Evolutionary conservation across 2,888 invertebrate species (phyloP), one percentile per base, ranked within the genome.

Genomic region (Drosophila buzzatii): DNA sequence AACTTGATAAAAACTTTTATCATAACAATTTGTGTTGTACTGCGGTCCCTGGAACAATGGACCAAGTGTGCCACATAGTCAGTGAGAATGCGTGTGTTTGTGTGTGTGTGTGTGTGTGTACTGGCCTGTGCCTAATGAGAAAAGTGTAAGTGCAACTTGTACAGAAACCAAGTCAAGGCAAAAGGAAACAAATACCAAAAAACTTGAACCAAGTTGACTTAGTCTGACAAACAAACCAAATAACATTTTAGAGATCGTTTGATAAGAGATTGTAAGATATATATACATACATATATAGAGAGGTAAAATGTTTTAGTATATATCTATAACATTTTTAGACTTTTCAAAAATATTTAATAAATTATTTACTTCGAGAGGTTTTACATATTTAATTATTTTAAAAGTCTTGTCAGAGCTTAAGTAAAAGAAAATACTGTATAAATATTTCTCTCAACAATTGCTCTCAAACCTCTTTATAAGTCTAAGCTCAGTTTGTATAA

Each of bases 1-100:
- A 87, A 86, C 85, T 89, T 82, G 87, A 85, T 84, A 86, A 86
- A 79, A 87, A 86, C 87, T 86, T 86, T 89, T 86, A 89, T 85
- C 87, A 86, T 89, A 86, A 87, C 89, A 87, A 86, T 87, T 87
- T 87, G 89, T 86, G 83, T 85, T 88, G 83, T 83, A 77, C 76
- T 86, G 74, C 65, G 64, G 67, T 47, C 63, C 58, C 31, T 31
- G 45, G 23, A 62, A 78, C 81, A 80, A 77, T 76, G 67, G 31
- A 42, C 45, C 61, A 76, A 76, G 73, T 56, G 68, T 47, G 42
- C 63, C 63, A 69, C 69, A 73, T 62, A 64, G 77, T 39, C 14
- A 39, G 27, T 27, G 27, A 27, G 5, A 23, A 42, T 27, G 27
- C 5, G 27, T 27, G 27, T 5, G 27, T n/a, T n/a, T 66, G 55